Conservation (phyloP, 2,888 invertebrate species). For the Papilio protenor region DNA sequence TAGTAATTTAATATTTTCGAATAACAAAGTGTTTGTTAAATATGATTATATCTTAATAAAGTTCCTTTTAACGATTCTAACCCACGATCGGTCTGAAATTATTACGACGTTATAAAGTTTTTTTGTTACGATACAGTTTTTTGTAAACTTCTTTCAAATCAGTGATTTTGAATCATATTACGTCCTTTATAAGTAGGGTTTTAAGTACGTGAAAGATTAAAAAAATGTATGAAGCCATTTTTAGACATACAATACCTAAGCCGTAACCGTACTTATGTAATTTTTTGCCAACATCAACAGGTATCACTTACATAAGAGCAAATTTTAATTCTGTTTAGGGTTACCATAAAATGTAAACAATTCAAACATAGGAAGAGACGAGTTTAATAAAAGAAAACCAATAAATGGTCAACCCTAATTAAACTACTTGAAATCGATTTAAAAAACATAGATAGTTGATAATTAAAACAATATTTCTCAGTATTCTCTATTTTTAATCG, state of each 20-base stretch:
- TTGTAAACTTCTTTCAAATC: not conserved
- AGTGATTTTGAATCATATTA: not conserved
- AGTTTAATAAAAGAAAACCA: not conserved
- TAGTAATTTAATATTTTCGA: no score
- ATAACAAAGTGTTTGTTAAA: not conserved
- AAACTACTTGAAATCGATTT: no score
- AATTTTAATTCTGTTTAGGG: constrained; percentile 7
- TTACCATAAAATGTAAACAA: not conserved
- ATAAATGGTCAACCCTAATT: no score
- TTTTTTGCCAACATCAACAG: constrained; percentile 12
- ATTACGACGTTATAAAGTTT: no score
- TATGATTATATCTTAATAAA: not conserved
- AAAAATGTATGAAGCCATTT: constrained; percentile 10
- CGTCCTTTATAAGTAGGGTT: constrained; percentile 22
- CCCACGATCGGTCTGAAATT: no score
- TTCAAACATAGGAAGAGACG: not conserved
- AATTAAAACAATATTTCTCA: no score
- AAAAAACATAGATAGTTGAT: no score
- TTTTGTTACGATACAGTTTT: not conserved
- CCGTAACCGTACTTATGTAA: not conserved
- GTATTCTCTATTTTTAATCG: no score
- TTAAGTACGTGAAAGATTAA: not conserved
- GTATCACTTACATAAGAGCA: constrained; percentile 28
- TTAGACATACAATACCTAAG: not conserved
- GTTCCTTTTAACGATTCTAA: not conserved